Evolutionary conservation across 2,888 invertebrate species (phyloP).

Genomic region (Chaetoderma sp.): DNA sequence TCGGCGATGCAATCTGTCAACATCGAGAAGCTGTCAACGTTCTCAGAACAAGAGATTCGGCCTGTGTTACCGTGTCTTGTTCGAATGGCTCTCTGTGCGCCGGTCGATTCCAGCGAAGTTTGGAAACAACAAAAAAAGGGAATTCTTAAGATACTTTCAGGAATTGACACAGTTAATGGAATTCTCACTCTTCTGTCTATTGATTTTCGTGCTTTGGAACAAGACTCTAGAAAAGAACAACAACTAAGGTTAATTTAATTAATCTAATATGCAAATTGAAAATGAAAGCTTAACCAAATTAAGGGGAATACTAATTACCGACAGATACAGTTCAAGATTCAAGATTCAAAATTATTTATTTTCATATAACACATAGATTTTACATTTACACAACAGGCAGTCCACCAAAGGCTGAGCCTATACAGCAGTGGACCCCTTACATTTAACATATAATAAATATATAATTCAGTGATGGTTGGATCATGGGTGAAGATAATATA

Average conservation of each 20-base stretch:
- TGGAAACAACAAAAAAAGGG: constrained; percentile 88
- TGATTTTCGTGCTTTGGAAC: constrained; percentile 92
- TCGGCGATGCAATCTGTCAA: constrained; percentile 71
- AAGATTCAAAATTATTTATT: too few relatives aligned
- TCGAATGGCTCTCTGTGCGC: constrained; percentile 90
- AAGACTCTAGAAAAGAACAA: constrained; percentile 92
- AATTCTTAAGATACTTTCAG: constrained; percentile 88
- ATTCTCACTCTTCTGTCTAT: constrained; percentile 93
- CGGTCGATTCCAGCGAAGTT: constrained; percentile 85
- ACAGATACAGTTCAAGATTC: neutral
- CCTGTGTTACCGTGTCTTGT: constrained; percentile 91
- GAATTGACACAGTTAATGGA: constrained; percentile 93
- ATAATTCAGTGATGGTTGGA: too few relatives aligned
- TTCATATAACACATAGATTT: too few relatives aligned
- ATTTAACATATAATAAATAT: too few relatives aligned
- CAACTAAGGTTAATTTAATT: constrained; percentile 78
- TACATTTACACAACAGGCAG: too few relatives aligned
- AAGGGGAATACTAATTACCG: neutral
- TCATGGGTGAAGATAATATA: too few relatives aligned
- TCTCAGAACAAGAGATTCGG: constrained; percentile 83
- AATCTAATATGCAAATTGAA: neutral
- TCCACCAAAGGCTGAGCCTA: too few relatives aligned
- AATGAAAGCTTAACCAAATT: neutral
- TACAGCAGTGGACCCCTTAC: too few relatives aligned
- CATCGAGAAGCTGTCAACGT: constrained; percentile 80